phyloP scores from a whole-genome alignment of 1,140 invertebrate species.

The Megalonaias nervosa region DNA sequence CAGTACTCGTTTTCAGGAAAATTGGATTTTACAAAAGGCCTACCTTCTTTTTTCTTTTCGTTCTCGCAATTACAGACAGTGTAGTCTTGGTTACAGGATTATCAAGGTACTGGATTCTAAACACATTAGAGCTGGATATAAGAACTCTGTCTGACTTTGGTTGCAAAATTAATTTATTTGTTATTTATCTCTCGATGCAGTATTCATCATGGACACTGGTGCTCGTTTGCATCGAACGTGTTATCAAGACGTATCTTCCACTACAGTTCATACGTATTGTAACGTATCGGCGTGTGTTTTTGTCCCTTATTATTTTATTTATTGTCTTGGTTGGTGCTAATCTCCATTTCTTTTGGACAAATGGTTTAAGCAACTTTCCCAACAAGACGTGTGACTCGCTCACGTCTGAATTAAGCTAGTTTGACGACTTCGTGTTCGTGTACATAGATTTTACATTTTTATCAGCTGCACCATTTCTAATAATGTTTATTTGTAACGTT shows the following conservation, averaged over 20 bases:
- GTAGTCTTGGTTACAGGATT: conserved; percentile 48
- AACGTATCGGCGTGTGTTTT: conserved; percentile 23
- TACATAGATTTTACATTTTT: conserved; percentile 51
- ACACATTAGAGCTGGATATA: conserved; percentile 46
- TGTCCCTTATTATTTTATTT: conserved; percentile 34
- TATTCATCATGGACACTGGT: conserved; percentile 62
- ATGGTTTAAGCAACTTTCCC: conserved; percentile 32
- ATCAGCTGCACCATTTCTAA: conserved; percentile 39
- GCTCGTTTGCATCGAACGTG: conserved; percentile 49
- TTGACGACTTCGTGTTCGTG: conserved; percentile 47
- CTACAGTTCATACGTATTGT: conserved; percentile 34
- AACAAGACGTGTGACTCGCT: conserved; percentile 16
- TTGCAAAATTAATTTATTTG: conserved; percentile 54
- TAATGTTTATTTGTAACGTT: conserved; percentile 48
- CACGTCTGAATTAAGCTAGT: conserved; percentile 32
- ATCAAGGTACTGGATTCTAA: conserved; percentile 41
- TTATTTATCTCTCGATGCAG: conserved; percentile 52
- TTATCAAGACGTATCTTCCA: conserved; percentile 49
- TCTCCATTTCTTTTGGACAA: conserved; percentile 53
- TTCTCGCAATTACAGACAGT: conserved; percentile 47
- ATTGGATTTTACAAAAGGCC: conserved; percentile 22
- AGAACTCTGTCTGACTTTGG: conserved; percentile 26
- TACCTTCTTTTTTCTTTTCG: conserved; percentile 32
- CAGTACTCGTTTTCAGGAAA: conserved; percentile 33
- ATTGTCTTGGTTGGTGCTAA: conserved; percentile 39